Evolutionary conservation across 2,888 invertebrate species (phyloP).

Genomic region (Rhingia rostrata): DNA sequence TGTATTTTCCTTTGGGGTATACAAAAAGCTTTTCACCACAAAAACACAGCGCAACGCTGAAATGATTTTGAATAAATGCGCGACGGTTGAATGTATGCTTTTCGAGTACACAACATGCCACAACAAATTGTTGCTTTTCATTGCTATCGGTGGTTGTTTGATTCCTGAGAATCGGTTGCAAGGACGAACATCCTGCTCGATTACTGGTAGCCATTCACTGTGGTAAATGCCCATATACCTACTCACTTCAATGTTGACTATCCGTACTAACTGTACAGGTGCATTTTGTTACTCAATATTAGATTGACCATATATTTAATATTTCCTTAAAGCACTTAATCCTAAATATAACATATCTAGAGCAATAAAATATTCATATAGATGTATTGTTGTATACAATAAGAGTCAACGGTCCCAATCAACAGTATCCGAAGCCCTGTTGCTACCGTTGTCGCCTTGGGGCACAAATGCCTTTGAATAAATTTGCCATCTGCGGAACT

Average conservation of each 20-base stretch:
- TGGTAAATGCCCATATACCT: slow-evolving; percentile 6
- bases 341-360: too few relatives aligned
- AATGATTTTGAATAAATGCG: slow-evolving; percentile 23
- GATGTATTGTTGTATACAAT: too few relatives aligned
- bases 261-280: neutral
- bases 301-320: slow-evolving; percentile 37
- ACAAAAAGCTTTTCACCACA: slow-evolving; percentile 64
- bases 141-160: slow-evolving; percentile 13
- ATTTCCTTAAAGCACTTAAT: slow-evolving; percentile 11
- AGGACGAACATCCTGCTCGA: slow-evolving; percentile 48
- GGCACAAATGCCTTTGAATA: slow-evolving; percentile 40
- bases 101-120: slow-evolving; percentile 20
- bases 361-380: too few relatives aligned
- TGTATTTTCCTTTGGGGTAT: neutral
- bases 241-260: slow-evolving; percentile 8
- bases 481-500: slow-evolving; percentile 40
- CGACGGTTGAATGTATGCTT: slow-evolving; percentile 22
- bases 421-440: slow-evolving; percentile 31
- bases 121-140: slow-evolving; percentile 71
- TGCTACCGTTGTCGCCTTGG: slow-evolving; percentile 9
- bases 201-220: slow-evolving; percentile 16
- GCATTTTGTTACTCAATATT: slow-evolving; percentile 15
- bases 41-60: slow-evolving; percentile 52
- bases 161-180: slow-evolving; percentile 43
- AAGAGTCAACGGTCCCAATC: slow-evolving; percentile 37